A percentile compares a stretch with the other conserved stretches of the same genome.
Evolutionary conservation across 2,797 vertebrate genomes (phyloP).

Genomic region (Cyprinodon diabolis): DNA sequence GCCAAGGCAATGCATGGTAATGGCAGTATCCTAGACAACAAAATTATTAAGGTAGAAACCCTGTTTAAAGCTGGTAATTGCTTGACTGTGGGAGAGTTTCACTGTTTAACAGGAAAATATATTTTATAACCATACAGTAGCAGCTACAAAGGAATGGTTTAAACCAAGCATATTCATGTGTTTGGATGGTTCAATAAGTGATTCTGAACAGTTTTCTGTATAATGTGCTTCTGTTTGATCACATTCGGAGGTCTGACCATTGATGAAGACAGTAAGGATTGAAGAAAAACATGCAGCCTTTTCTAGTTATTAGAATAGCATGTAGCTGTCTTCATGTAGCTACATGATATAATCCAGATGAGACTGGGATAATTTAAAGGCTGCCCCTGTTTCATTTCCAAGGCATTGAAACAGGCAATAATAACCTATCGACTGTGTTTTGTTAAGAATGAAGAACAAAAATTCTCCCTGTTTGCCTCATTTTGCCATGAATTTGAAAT

Average conservation of each 20-base stretch:
- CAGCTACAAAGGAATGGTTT: neutral
- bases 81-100: neutral
- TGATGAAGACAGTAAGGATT: slow-evolving; percentile 2
- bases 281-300: slow-evolving; percentile 4
- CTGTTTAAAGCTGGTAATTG: neutral
- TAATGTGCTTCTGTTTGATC: neutral
- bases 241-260: slow-evolving; percentile 8
- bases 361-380: slow-evolving; percentile 24
- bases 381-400: slow-evolving; percentile 21
- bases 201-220: neutral
- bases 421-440: slow-evolving; percentile 49
- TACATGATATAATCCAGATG: slow-evolving; percentile 52
- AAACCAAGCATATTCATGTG: neutral
- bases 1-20: neutral
- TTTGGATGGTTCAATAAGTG: neutral
- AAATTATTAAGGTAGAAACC: neutral
- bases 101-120: neutral
- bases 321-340: slow-evolving; percentile 35
- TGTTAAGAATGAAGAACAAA: slow-evolving; percentile 62
- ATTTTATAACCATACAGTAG: neutral
- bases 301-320: slow-evolving; percentile 26
- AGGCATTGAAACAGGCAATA: slow-evolving; percentile 46
- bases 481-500: slow-evolving; percentile 68
- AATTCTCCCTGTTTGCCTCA: slow-evolving; percentile 48
- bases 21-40: neutral